Evolutionary conservation across 2,113 vertebrate genomes (phyloP).

Genomic region (Orientallactaga bullata): DNA sequence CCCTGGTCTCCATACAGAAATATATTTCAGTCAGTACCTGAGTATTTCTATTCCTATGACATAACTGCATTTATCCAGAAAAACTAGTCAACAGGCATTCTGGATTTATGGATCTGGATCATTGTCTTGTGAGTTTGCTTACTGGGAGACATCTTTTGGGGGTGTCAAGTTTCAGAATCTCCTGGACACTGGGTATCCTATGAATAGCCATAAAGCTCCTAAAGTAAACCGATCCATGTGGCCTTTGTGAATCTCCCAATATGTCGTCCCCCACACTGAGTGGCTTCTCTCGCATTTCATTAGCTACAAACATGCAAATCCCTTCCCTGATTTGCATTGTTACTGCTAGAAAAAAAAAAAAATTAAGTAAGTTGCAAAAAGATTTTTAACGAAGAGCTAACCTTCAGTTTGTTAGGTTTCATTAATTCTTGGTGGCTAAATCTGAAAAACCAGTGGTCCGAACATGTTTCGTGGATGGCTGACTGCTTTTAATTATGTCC

Average conservation of each 20-base stretch:
- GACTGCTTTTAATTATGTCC: conserved; percentile 48
- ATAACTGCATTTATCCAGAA: conserved; percentile 11
- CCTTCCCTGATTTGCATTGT: neutral
- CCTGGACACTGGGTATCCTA: neutral
- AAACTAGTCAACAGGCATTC: conserved; percentile 17
- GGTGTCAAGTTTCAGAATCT: conserved; percentile 21
- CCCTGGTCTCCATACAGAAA: neutral
- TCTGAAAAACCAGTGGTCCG: conserved; percentile 18
- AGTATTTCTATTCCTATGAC: conserved; percentile 23
- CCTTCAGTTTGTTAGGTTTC: neutral
- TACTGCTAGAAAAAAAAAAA: neutral
- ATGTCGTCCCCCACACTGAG: neutral
- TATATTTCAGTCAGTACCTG: neutral
- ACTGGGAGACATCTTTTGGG: neutral
- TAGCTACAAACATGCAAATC: conserved; percentile 35
- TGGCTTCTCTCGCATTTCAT: neutral
- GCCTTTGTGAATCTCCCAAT: neutral
- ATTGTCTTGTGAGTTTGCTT: conserved; percentile 27
- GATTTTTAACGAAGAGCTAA: neutral
- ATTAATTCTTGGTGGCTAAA: conserved; percentile 39
- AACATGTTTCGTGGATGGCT: conserved; percentile 1
- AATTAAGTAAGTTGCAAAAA: neutral
- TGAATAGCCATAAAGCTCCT: neutral
- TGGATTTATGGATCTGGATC: neutral
- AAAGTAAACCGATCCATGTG: neutral